Conservation (phyloP, 2,113 vertebrate genomes). For the Thermophis baileyi region DNA sequence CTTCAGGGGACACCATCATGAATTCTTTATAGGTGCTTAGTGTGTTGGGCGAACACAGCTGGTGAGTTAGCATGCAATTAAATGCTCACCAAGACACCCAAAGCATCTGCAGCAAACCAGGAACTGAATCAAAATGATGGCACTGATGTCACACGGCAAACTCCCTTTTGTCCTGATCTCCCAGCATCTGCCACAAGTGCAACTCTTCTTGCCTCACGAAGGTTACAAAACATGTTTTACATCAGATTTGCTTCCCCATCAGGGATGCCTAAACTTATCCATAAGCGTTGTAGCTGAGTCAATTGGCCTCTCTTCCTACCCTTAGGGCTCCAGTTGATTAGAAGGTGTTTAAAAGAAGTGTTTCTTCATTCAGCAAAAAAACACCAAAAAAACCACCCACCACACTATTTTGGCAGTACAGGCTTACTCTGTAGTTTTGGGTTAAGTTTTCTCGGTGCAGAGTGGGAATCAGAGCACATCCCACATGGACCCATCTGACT, state of each 20-base stretch:
- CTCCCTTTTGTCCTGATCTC: neutral
- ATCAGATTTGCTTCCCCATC: neutral
- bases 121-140: neutral
- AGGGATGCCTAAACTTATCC: neutral
- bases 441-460: neutral
- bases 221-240: neutral
- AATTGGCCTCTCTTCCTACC: neutral
- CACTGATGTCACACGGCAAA: neutral
- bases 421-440: neutral
- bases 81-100: neutral
- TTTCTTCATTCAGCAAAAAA: neutral
- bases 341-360: neutral
- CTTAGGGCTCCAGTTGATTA: neutral
- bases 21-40: neutral
- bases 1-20: neutral
- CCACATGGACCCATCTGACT: neutral
- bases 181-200: neutral
- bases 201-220: neutral
- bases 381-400: no score
- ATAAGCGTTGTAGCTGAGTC: neutral
- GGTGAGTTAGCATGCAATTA: neutral
- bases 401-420: neutral
- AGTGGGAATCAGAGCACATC: neutral
- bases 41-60: neutral
- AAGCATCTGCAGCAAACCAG: neutral